Conservation (phyloP, 2,797 vertebrate species). For the Syndactyla subalaris region DNA sequence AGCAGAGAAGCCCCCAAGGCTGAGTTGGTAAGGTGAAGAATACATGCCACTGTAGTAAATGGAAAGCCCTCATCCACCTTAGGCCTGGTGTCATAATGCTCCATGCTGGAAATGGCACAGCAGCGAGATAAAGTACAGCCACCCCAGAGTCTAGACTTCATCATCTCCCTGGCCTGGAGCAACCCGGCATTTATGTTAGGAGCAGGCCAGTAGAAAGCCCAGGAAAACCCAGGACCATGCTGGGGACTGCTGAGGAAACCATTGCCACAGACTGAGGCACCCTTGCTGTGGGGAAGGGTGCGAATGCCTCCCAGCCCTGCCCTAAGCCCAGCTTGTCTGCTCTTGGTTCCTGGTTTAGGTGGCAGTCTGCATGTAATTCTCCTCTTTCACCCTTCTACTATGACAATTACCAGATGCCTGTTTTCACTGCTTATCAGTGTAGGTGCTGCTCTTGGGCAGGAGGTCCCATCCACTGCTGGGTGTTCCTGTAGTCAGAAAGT, state of each 20-base stretch:
- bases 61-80: background rate
- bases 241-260: background rate
- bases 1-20: accelerated
- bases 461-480: background rate
- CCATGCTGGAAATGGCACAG: background rate
- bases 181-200: background rate
- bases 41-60: background rate
- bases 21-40: background rate
- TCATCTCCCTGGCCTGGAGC: background rate
- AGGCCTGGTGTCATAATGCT: background rate
- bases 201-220: background rate
- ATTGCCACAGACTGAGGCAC: background rate
- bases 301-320: accelerated
- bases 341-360: background rate
- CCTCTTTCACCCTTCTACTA: background rate
- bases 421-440: background rate
- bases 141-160: background rate
- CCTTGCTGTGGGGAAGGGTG: background rate
- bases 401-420: background rate
- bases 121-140: background rate
- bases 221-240: background rate
- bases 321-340: background rate
- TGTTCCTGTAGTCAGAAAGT: background rate
- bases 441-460: background rate
- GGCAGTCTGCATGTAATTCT: accelerated